These are phyloP conservation scores for Sternotherus odoratus DNA, from an alignment of 2,797 vertebrate species.

Conservation along the genomic window DNA sequence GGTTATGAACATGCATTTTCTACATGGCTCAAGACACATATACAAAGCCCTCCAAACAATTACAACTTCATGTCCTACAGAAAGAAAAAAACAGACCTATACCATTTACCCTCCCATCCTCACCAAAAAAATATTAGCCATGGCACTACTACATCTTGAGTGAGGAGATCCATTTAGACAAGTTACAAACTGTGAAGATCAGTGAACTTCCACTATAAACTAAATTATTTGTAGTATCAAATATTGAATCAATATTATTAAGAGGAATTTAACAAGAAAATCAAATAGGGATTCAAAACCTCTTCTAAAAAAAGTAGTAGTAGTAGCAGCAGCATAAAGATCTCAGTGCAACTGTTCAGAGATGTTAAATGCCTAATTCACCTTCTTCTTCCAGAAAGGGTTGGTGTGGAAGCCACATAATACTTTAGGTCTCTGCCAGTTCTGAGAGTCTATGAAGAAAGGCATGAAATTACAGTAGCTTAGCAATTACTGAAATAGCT, in stretches of 20 bases:
- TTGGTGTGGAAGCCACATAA: not conserved
- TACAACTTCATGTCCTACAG: not conserved
- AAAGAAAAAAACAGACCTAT: not conserved
- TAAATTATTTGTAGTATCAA: not conserved
- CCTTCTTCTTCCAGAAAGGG: not conserved
- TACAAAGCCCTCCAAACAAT: not conserved
- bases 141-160: not conserved
- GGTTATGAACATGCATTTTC: not conserved
- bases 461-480: not conserved
- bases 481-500: constrained; percentile 63
- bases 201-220: not conserved
- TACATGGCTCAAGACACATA: not conserved
- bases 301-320: not conserved
- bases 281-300: not conserved
- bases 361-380: not conserved
- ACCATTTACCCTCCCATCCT: not conserved
- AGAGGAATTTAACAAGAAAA: not conserved
- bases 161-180: not conserved
- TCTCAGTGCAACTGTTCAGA: not conserved
- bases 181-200: not conserved
- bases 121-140: not conserved
- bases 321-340: not conserved
- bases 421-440: not conserved
- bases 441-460: not conserved
- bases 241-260: not conserved